Conservation (phyloP, 2,797 vertebrate species). For the Mastacembelus armatus region DNA sequence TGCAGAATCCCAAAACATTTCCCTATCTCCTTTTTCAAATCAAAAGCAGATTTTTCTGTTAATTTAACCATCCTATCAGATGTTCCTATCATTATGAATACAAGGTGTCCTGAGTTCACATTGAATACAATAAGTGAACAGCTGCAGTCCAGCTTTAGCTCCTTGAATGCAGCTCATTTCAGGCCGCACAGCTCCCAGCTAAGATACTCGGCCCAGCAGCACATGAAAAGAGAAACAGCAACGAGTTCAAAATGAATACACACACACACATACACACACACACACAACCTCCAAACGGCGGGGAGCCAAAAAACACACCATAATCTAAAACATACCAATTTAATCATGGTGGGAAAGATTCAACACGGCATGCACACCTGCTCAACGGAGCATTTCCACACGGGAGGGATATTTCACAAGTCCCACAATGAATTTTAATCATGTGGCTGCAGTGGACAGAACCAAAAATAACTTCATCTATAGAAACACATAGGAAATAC, state of each 20-base stretch:
- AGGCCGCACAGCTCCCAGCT: constrained; percentile 46
- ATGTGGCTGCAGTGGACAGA: constrained; percentile 39
- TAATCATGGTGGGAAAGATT: constrained; percentile 71
- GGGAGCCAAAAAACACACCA: constrained; percentile 75
- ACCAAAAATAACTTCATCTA: constrained; percentile 48
- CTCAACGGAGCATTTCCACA: constrained; percentile 57
- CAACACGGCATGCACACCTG: constrained; percentile 75
- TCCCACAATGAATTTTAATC: constrained; percentile 63
- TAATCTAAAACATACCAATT: constrained; percentile 78
- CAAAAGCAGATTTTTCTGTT: constrained; percentile 32
- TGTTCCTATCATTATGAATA: constrained; percentile 56
- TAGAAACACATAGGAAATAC: constrained; percentile 45
- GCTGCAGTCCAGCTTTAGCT: constrained; percentile 69
- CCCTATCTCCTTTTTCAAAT: constrained; percentile 31
- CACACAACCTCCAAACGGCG: constrained; percentile 47
- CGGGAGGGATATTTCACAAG: constrained; percentile 62
- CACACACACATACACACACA: too few species aligned
- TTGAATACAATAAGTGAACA: constrained; percentile 55
- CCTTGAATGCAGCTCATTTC: constrained; percentile 28
- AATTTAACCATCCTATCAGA: constrained; percentile 48
- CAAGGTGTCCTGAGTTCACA: constrained; percentile 62
- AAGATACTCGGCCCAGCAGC: constrained; percentile 53
- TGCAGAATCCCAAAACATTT: constrained; percentile 38
- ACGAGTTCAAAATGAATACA: constrained; percentile 63
- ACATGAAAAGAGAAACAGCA: constrained; percentile 63